Percentiles rank a stretch among this genome's conserved stretches.
Conservation (phyloP, 92 coral and sea anemone genomes). For the Siderastrea siderea region DNA sequence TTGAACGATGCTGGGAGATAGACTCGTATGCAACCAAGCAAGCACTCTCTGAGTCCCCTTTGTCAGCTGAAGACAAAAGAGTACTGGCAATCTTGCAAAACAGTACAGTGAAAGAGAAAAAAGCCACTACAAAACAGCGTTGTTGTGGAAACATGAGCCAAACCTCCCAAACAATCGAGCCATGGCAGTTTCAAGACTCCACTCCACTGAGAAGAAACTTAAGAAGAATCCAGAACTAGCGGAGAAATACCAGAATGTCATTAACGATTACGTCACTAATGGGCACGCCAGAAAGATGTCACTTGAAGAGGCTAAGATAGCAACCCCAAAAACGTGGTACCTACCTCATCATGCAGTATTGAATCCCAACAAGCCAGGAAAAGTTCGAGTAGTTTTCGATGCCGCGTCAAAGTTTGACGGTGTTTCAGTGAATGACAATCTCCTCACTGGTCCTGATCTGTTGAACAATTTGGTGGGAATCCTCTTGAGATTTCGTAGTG, state of each 20-base stretch:
- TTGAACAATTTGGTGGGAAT: conserved; percentile 67
- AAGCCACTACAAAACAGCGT: too few species aligned
- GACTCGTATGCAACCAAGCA: too few species aligned
- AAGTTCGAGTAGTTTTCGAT: conserved; percentile 75
- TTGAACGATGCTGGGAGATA: too few species aligned
- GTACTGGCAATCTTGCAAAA: too few species aligned
- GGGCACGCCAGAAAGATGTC: conserved; percentile 67
- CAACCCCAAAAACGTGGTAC: conserved; percentile 65
- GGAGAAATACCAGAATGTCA: conserved; percentile 15
- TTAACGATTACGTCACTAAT: conserved; percentile 52
- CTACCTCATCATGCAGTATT: conserved; percentile 77
- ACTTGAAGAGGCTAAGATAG: conserved; percentile 39
- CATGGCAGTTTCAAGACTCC: too few species aligned
- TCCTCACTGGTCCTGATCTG: conserved; percentile 59
- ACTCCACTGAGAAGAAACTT: too few species aligned
- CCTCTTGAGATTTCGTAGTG: conserved; percentile 54
- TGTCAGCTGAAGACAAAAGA: too few species aligned
- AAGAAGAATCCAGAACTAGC: too few species aligned
- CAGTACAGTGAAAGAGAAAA: too few species aligned
- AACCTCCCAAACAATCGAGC: too few species aligned
- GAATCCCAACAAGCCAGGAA: conserved; percentile 60
- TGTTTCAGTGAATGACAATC: conserved; percentile 53
- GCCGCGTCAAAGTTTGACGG: conserved; percentile 63
- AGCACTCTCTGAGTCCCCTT: too few species aligned
- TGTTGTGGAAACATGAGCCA: too few species aligned